Evolutionary conservation across 2,113 vertebrate species (phyloP).

Genomic region (Procapra przewalskii): DNA sequence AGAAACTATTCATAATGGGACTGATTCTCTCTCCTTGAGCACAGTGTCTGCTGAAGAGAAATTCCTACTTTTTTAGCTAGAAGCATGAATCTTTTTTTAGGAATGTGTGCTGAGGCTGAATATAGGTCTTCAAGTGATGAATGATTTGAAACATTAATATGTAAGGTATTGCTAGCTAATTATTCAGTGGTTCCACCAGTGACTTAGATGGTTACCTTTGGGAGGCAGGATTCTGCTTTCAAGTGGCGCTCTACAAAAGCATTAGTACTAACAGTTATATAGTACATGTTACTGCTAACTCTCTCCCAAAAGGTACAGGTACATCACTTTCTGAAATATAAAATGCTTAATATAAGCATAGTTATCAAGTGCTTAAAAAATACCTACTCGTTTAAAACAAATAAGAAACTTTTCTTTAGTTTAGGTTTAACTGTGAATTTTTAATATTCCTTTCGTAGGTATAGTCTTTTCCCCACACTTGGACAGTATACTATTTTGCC

Average conservation of each 20-base stretch:
- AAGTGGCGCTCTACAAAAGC: conserved; percentile 66
- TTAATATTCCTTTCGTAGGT: not conserved
- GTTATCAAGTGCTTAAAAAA: not conserved
- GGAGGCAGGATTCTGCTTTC: conserved; percentile 75
- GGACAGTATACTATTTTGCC: not conserved
- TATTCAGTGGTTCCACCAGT: conserved; percentile 79
- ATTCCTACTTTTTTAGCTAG: conserved; percentile 54
- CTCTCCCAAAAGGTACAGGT: conserved; percentile 19
- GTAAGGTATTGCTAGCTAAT: conserved; percentile 79
- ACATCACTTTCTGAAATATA: conserved; percentile 49
- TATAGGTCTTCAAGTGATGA: conserved; percentile 56
- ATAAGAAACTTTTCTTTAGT: conserved; percentile 1
- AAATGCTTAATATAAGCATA: conserved; percentile 5
- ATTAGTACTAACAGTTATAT: conserved; percentile 70
- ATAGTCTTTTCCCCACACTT: not conserved
- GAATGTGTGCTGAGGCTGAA: conserved; percentile 56
- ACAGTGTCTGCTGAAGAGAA: conserved; percentile 38
- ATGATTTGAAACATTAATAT: conserved; percentile 79
- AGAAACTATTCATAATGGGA: conserved; percentile 59
- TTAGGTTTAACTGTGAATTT: not conserved
- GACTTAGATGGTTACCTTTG: conserved; percentile 77
- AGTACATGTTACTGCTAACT: conserved; percentile 53
- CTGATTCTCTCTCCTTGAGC: conserved; percentile 48
- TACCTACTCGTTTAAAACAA: not conserved
- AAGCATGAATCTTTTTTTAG: conserved; percentile 63